A percentile compares a stretch with the other conserved stretches of the same genome.
These are phyloP conservation scores for Diplosoma virens DNA, from an alignment of 23 tunicate species.

Conservation along the genomic window DNA sequence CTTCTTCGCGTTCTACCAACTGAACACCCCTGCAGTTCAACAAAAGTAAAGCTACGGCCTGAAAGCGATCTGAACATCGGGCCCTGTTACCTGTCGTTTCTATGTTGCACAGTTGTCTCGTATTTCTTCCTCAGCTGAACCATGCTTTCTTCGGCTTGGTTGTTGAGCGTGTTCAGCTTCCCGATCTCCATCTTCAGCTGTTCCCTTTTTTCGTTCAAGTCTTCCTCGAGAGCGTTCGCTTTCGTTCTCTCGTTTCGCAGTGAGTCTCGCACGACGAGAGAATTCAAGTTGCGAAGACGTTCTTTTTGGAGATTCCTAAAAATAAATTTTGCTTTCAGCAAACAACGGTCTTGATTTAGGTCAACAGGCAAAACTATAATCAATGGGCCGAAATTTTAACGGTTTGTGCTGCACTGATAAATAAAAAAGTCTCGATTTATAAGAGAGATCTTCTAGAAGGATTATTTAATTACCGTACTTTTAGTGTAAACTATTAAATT, in stretches of 20 bases:
- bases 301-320: conserved; percentile 82
- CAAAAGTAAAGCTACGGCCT: too few species aligned
- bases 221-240: conserved; percentile 55
- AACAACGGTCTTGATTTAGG: too few species aligned
- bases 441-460: too few species aligned
- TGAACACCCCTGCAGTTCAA: conserved; percentile 78
- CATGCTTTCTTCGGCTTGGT: conserved; percentile 94
- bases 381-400: too few species aligned
- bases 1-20: conserved; percentile 95
- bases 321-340: too few species aligned
- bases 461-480: too few species aligned
- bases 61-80: not conserved
- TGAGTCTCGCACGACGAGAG: conserved; percentile 72
- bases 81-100: conserved; percentile 77
- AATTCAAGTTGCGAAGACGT: conserved; percentile 66
- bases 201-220: conserved; percentile 76
- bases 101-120: conserved; percentile 87
- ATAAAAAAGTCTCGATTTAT: too few species aligned
- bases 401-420: too few species aligned
- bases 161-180: conserved; percentile 84
- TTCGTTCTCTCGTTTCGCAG: conserved; percentile 80
- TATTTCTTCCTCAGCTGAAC: conserved; percentile 85
- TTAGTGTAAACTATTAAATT: too few species aligned
- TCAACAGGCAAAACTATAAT: too few species aligned
- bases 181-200: conserved; percentile 89